Evolutionary conservation across 2,888 invertebrate genomes (phyloP).

Genomic region (Himalopsyche tibetana): DNA sequence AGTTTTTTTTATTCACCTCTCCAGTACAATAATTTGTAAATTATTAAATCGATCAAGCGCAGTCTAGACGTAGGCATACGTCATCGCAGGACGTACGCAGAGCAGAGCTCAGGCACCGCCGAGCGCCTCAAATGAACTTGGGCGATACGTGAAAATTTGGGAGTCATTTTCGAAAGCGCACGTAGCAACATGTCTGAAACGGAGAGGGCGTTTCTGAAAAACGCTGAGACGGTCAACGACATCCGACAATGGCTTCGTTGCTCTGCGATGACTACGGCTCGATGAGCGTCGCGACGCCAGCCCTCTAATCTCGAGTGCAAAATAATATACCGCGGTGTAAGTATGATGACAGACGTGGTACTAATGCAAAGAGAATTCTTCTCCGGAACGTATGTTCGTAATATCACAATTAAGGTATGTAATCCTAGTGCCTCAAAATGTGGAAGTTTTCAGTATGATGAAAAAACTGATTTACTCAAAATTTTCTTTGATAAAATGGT

Average conservation of each 20-base stretch:
- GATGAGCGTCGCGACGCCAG: conserved; percentile 24
- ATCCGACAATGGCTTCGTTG: conserved; percentile 49
- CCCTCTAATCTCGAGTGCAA: not conserved
- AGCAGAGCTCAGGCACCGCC: not conserved
- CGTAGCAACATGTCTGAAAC: not conserved
- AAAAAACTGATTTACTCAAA: no score
- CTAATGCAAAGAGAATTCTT: no score
- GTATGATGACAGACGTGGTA: not conserved
- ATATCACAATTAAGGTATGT: no score
- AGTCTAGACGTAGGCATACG: conserved; percentile 24
- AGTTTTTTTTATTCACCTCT: conserved; percentile 25
- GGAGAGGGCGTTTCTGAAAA: conserved; percentile 47
- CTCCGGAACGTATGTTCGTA: no score
- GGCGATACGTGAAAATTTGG: not conserved
- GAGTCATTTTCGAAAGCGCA: conserved; percentile 8
- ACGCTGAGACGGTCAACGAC: conserved; percentile 53
- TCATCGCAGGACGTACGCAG: not conserved
- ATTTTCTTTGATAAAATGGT: no score
- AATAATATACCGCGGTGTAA: not conserved
- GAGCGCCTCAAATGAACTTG: not conserved
- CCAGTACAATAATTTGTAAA: not conserved
- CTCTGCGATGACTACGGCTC: conserved; percentile 43
- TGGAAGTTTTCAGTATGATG: no score
- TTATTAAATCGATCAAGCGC: conserved; percentile 42
- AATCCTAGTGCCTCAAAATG: no score